Base-by-base conservation (phyloP, 1,140 invertebrate species). In the Odontomachus brunneus region DNA sequence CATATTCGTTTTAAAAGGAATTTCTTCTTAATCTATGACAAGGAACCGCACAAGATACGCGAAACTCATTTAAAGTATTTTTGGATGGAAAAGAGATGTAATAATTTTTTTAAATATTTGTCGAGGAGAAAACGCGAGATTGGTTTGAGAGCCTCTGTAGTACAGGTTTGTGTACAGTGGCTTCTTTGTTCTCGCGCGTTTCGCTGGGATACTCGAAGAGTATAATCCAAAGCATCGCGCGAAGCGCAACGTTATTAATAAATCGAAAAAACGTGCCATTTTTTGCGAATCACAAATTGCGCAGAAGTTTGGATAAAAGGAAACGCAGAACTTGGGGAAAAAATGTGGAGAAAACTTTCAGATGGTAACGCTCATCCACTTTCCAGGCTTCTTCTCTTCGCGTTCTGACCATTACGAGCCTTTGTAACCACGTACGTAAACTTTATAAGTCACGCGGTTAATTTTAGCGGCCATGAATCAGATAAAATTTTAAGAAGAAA, bases 141-240 rank as follows among this genome's bases (percentile, higher is more conserved):
- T 48, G 38, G 51, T 78, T 62, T 67, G 75, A 80, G 75, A 80
- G 65, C 75, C 65, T 80, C 75, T 80, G 65, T 7, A 9, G 14
- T 57, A 38, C 29, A 78, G 65, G 49, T 78, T 69, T 22, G 75
- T 55, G 19, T 55, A 80, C 75, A 80, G 65, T 80, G 22, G 33
- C 75, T 71, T 44, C 75, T 80, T 80, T 71, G 75, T 80, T 80
- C 75, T 80, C 75, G 63, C 29, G 59, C 26, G 62, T 78, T 78
- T 78, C 29, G 51, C 65, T 65, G 33, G 14, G 65, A 48, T 80
- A 80, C 65, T 80, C 29, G 65, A 80, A 80, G 51, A 69, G 38
- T 22, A 80, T 80, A 80, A 80, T 80, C 33, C 65, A 17, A 71
- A 78, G 33, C 65, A 51, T 17, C 75, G 38, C 38, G 53, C 49